These are phyloP conservation scores for Calliphora vicina DNA, from an alignment of 1,140 invertebrate genomes.

Conservation along the genomic window DNA sequence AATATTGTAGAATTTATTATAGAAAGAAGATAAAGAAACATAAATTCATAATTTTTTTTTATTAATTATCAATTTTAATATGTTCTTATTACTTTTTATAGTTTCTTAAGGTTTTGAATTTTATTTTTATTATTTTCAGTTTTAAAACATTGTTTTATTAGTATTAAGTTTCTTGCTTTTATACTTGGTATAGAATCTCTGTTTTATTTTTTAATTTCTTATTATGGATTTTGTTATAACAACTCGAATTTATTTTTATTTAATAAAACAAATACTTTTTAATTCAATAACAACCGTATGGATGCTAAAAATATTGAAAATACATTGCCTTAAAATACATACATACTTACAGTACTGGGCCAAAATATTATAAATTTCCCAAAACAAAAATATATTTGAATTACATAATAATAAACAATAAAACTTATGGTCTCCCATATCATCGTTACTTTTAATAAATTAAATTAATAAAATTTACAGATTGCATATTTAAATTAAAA, in stretches of 20 bases:
- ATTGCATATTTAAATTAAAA: too few species aligned
- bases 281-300: neutral
- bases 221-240: neutral
- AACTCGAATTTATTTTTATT: constrained; percentile 14
- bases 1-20: neutral
- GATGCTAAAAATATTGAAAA: constrained; percentile 18
- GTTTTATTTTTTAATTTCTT: neutral
- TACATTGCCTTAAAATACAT: constrained; percentile 25
- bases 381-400: neutral
- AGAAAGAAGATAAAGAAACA: neutral
- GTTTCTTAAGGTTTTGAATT: neutral
- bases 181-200: constrained; percentile 7
- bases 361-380: neutral
- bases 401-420: neutral
- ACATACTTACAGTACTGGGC: constrained; percentile 14
- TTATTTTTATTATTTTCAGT: neutral
- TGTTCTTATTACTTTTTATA: neutral
- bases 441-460: too few species aligned
- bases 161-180: neutral
- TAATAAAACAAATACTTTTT: neutral
- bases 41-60: neutral
- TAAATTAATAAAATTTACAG: too few species aligned
- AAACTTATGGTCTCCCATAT: neutral
- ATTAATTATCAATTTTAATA: neutral
- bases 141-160: neutral